Evolutionary conservation across 2,113 vertebrate genomes (phyloP), one percentile per base, ranked within the genome.

Genomic region (Mobula birostris): DNA sequence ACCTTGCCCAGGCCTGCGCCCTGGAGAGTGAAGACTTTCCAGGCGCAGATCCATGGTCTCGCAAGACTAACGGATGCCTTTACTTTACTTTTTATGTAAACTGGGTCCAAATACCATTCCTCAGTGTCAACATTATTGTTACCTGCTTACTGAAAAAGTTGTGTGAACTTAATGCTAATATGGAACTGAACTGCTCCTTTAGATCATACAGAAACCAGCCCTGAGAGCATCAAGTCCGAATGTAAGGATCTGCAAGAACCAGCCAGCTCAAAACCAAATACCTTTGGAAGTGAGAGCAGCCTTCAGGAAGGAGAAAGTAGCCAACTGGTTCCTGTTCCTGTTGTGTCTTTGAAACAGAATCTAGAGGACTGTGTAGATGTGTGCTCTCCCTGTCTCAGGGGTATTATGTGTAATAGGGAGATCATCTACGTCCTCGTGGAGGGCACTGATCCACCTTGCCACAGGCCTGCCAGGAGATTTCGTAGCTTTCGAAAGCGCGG

Each of bases 211-310:
- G 90, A 92, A 40, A 72, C 66, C 90, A 92, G 66, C 8, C 21
- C 21, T 68, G 90, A 19, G 66, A 40, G 63, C 63, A 36, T 9
- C 9, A 40, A 48, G 68, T 27, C 90, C 1, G 90, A 72, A 1
- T 5, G 90, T 21, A 92, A 92, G 90, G 32, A 92, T 72, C 21
- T 14, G 8, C 66, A 8, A 2, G 90, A 72, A 40, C 24, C 36
- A 9, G 0, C 29, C 66, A 92, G 68, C 8, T 36, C 36, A 21
- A 72, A 27, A 21, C n/a, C 36, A 7, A n/a, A 63, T 5, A 27
- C 83, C 9, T 92, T 92, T 72, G 90, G 90, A 66, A 92, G 68
- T 72, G 32, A 72, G 68, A 92, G 32, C 32, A 92, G 68, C 2
- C n/a, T 92, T 68, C 90, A 92, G 9, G 90, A 92, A 2, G 63